These are phyloP conservation scores for Anguilla rostrata DNA, from an alignment of 2,113 vertebrate genomes.

Conservation along the genomic window DNA sequence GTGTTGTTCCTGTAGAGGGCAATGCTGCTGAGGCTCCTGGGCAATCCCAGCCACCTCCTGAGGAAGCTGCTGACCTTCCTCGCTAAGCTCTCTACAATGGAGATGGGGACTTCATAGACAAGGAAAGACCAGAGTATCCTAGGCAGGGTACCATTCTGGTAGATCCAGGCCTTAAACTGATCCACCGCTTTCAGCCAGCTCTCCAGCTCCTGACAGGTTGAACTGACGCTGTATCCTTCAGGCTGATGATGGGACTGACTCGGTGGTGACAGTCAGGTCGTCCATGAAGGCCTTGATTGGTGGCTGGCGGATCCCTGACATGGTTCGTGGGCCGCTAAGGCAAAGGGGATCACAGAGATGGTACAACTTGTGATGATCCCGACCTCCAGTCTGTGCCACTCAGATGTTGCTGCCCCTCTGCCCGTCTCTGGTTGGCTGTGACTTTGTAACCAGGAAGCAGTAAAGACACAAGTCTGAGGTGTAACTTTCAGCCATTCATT, in stretches of 20 bases:
- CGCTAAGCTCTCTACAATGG: not conserved
- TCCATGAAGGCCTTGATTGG: conserved; percentile 21
- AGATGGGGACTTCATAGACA: not conserved
- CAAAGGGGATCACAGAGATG: no score
- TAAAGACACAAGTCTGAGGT: no score
- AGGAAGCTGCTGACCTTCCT: not conserved
- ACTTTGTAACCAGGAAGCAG: no score
- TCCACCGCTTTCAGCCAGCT: not conserved
- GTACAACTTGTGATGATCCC: no score
- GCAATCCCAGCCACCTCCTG: not conserved
- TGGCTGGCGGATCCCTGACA: not conserved
- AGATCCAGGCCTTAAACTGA: not conserved
- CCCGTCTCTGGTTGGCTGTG: no score
- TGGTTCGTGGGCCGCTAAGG: no score
- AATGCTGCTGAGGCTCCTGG: not conserved
- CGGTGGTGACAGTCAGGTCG: conserved; percentile 10
- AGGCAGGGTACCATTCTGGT: not conserved
- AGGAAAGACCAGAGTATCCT: not conserved
- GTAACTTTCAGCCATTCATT: no score
- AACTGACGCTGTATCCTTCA: not conserved
- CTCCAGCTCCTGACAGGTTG: not conserved
- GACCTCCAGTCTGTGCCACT: no score
- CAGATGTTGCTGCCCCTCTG: no score
- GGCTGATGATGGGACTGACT: not conserved
- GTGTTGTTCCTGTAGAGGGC: not conserved